phyloP scores from a whole-genome alignment of 2,888 invertebrate genomes.

The Drosophila paranaensis region DNA sequence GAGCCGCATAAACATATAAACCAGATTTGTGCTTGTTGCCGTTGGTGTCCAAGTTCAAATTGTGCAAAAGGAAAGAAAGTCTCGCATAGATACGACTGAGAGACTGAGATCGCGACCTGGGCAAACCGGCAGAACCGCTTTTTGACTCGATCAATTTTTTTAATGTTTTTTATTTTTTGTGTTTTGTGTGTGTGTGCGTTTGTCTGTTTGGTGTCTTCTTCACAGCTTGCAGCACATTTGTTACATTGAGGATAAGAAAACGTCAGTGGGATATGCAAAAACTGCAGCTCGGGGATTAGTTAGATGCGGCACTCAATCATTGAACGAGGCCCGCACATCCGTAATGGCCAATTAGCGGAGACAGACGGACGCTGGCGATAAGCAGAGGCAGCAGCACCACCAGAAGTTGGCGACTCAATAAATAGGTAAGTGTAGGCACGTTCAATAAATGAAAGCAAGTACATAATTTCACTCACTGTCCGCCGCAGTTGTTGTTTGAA shows the following conservation, averaged over 20 bases:
- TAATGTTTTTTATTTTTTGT: constrained; percentile 23
- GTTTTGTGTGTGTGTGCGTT: not conserved
- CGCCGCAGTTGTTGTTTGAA: constrained; percentile 51
- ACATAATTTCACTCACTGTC: constrained; percentile 67
- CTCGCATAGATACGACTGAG: constrained; percentile 10
- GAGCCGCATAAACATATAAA: constrained; percentile 59
- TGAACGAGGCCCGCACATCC: constrained; percentile 13
- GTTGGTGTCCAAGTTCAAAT: constrained; percentile 77
- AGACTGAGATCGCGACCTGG: constrained; percentile 65
- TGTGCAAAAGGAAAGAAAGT: constrained; percentile 74
- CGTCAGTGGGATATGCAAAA: constrained; percentile 44
- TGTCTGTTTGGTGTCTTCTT: constrained; percentile 44
- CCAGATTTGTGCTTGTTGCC: constrained; percentile 65
- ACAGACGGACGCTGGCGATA: constrained; percentile 29
- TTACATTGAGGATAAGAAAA: constrained; percentile 29
- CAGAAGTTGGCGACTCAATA: constrained; percentile 26
- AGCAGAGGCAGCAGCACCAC: not conserved
- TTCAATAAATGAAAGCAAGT: constrained; percentile 60
- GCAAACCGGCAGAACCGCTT: constrained; percentile 77
- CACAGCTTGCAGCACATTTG: constrained; percentile 47
- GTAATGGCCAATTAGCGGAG: constrained; percentile 37
- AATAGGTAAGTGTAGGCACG: constrained; percentile 32
- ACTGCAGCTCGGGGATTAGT: constrained; percentile 22
- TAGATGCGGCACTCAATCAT: constrained; percentile 7
- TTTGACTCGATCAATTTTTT: constrained; percentile 44